Percentiles rank a stretch among this genome's conserved stretches.
Conservation (phyloP, 2,888 invertebrate genomes). For the Mylabris sibirica region DNA sequence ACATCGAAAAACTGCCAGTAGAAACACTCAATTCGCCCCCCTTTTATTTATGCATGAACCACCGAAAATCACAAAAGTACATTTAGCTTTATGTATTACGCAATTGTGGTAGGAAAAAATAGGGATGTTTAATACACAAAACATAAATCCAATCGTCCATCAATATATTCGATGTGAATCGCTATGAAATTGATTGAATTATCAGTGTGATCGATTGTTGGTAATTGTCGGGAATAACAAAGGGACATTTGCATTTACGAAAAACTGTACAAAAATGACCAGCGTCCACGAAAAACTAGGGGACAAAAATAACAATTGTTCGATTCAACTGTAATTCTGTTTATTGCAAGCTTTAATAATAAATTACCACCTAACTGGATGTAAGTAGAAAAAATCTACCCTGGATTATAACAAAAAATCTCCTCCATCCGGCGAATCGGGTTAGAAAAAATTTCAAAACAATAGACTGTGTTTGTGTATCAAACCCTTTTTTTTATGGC, state of each 20-base stretch:
- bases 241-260: conserved; percentile 48
- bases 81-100: conserved; percentile 52
- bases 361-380: conserved; percentile 28
- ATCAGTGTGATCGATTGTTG: not conserved
- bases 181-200: not conserved
- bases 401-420: conserved; percentile 23
- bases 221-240: conserved; percentile 15
- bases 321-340: not conserved
- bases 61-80: conserved; percentile 49
- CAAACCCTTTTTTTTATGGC: conserved; percentile 38
- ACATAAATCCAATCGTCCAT: conserved; percentile 43
- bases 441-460: not conserved
- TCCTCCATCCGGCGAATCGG: not conserved
- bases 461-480: conserved; percentile 11
- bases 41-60: conserved; percentile 30
- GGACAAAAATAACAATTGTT: not conserved
- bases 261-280: conserved; percentile 56
- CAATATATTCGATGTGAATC: conserved; percentile 24
- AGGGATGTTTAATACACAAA: conserved; percentile 53
- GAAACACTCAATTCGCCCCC: not conserved
- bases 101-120: conserved; percentile 58
- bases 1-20: not conserved
- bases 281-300: conserved; percentile 35
- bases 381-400: conserved; percentile 9
- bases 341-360: conserved; percentile 21